Evolutionary conservation across 2,888 invertebrate species (phyloP).

Genomic region (Polydrusus tereticollis): DNA sequence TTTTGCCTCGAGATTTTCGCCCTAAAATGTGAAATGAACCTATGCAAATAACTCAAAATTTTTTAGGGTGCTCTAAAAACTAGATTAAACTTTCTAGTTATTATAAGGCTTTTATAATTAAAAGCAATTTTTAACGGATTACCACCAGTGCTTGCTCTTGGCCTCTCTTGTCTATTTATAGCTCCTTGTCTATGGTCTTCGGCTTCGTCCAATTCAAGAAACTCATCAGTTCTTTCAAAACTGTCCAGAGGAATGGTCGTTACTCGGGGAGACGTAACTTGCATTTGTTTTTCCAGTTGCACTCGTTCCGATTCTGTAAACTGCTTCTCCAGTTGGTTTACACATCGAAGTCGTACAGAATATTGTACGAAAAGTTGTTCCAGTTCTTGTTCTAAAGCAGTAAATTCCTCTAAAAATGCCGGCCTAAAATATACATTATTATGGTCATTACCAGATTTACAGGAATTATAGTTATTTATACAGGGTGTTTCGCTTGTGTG

Average conservation of each 20-base stretch:
- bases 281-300: conserved; percentile 82
- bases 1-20: conserved; percentile 56
- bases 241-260: conserved; percentile 68
- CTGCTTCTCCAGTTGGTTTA: conserved; percentile 89
- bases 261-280: conserved; percentile 71
- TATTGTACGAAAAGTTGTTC: conserved; percentile 89
- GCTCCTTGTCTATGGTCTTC: conserved; percentile 57
- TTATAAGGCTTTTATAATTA: background rate
- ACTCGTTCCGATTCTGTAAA: conserved; percentile 84
- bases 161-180: conserved; percentile 66
- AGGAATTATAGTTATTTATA: too few relatives aligned
- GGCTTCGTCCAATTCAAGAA: conserved; percentile 54
- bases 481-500: too few relatives aligned
- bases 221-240: conserved; percentile 52
- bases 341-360: conserved; percentile 87
- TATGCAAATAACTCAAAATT: too few relatives aligned
- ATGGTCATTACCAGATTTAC: too few relatives aligned
- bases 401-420: conserved; percentile 96
- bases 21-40: conserved; percentile 54
- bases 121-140: conserved; percentile 13
- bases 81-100: too few relatives aligned
- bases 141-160: conserved; percentile 74
- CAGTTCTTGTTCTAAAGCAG: conserved; percentile 87
- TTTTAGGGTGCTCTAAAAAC: too few relatives aligned
- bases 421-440: conserved; percentile 73